Percentiles rank a stretch among this genome's conserved stretches.
phyloP scores from a whole-genome alignment of 2,888 invertebrate species.

The Stegophylla sp. region DNA sequence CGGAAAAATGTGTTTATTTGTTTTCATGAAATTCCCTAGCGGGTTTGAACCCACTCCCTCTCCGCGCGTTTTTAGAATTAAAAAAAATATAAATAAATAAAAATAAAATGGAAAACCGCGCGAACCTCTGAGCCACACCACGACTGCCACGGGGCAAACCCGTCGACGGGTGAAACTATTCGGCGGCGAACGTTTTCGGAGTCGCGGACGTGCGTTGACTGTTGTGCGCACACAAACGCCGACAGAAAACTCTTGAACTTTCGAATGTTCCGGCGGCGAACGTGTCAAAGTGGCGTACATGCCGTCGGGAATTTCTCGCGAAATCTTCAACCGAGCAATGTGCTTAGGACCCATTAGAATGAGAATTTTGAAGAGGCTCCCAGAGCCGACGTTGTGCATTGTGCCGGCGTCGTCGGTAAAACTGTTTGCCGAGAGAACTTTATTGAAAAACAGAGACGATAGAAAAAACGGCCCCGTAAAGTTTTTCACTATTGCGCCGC shows the following conservation, averaged over 20 bases:
- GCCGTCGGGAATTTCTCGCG: slow-evolving; percentile 25
- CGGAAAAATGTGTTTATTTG: too few species aligned
- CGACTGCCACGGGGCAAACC: too few species aligned
- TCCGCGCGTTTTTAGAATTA: too few species aligned
- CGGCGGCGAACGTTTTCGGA: slow-evolving; percentile 17
- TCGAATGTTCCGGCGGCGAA: slow-evolving; percentile 7
- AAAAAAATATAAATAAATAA: too few species aligned
- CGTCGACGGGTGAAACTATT: background rate
- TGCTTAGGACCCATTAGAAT: slow-evolving; percentile 43
- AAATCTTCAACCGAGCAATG: slow-evolving; percentile 2
- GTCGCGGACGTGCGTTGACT: slow-evolving; percentile 32
- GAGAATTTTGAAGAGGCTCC: slow-evolving; percentile 1
- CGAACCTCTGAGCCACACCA: too few species aligned
- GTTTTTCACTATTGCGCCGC: too few species aligned
- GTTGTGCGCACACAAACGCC: background rate
- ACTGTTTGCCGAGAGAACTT: slow-evolving; percentile 1
- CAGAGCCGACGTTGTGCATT: background rate
- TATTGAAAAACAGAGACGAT: background rate
- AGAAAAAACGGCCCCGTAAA: too few species aligned
- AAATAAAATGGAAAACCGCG: too few species aligned
- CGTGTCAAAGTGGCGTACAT: slow-evolving; percentile 40
- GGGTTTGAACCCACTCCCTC: too few species aligned
- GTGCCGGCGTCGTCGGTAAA: background rate
- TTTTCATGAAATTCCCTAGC: too few species aligned
- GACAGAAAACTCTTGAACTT: slow-evolving; percentile 38